These are phyloP conservation scores for Atherinomorus stipes DNA, from an alignment of 2,113 vertebrate genomes.

Conservation along the genomic window DNA sequence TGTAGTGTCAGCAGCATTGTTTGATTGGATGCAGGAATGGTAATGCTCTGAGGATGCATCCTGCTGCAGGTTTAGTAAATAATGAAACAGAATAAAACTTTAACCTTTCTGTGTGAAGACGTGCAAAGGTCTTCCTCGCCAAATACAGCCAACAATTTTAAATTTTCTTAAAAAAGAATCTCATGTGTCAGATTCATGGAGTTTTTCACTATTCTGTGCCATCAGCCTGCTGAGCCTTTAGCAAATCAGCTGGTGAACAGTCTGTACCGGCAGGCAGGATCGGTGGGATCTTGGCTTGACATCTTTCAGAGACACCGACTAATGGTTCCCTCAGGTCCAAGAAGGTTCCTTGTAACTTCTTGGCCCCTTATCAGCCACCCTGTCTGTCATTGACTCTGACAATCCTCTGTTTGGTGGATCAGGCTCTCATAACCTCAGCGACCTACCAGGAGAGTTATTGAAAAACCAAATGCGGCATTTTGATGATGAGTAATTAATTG, in stretches of 20 bases:
- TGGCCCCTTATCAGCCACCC: not conserved
- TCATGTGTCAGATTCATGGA: not conserved
- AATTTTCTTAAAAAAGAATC: not conserved
- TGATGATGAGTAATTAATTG: too few species aligned
- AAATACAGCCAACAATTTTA: not conserved
- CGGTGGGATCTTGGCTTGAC: slow-evolving; percentile 6
- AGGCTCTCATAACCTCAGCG: slow-evolving; percentile 15
- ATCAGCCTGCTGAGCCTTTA: not conserved
- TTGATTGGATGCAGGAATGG: slow-evolving; percentile 58
- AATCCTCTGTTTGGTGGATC: not conserved
- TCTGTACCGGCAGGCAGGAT: not conserved
- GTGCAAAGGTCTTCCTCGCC: too few species aligned
- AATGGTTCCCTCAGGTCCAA: not conserved
- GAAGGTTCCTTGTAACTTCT: not conserved
- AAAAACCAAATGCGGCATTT: too few species aligned
- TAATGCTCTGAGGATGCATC: slow-evolving; percentile 31
- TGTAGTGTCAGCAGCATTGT: not conserved
- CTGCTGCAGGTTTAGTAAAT: slow-evolving; percentile 54
- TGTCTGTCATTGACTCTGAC: not conserved
- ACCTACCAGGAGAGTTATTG: too few species aligned
- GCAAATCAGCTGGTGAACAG: slow-evolving; percentile 2
- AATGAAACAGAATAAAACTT: slow-evolving; percentile 52
- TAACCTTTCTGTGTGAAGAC: slow-evolving; percentile 30
- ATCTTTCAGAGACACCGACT: slow-evolving; percentile 2
- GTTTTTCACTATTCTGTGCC: not conserved